A percentile compares a stretch with the other conserved stretches of the same genome.
These are phyloP conservation scores for Microchrysa polita DNA, from an alignment of 2,888 invertebrate genomes.

Conservation along the genomic window DNA sequence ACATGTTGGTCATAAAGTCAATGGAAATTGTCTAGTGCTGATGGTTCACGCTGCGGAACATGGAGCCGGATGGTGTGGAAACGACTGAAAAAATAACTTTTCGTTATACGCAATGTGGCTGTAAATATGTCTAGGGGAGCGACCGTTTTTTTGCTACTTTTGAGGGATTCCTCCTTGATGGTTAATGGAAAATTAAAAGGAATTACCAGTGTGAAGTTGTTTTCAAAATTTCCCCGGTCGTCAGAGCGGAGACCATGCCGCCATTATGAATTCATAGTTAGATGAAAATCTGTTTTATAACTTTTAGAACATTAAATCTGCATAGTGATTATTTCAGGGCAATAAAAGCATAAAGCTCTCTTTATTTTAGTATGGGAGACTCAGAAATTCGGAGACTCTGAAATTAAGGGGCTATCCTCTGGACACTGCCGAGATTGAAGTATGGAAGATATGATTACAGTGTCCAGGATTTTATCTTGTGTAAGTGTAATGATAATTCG, in stretches of 20 bases:
- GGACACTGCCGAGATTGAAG: too few relatives aligned
- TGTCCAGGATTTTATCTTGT: too few relatives aligned
- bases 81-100: constrained; percentile 16
- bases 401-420: too few relatives aligned
- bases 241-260: neutral
- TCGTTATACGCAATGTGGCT: constrained; percentile 14
- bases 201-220: constrained; percentile 24
- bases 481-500: too few relatives aligned
- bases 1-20: constrained; percentile 22
- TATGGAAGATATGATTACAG: too few relatives aligned
- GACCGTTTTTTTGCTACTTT: constrained; percentile 23
- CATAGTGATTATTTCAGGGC: too few relatives aligned
- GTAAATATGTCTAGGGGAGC: constrained; percentile 24
- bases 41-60: neutral
- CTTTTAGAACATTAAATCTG: constrained; percentile 24
- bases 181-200: constrained; percentile 16
- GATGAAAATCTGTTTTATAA: constrained; percentile 27
- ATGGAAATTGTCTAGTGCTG: constrained; percentile 15
- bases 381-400: too few relatives aligned
- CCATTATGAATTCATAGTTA: constrained; percentile 5
- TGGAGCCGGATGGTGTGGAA: constrained; percentile 17
- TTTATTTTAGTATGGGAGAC: too few relatives aligned
- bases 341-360: too few relatives aligned
- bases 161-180: neutral
- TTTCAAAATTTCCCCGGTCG: constrained; percentile 3